Evolutionary conservation across 2,888 invertebrate genomes (phyloP).

Genomic region (Plagodis pulveraria): DNA sequence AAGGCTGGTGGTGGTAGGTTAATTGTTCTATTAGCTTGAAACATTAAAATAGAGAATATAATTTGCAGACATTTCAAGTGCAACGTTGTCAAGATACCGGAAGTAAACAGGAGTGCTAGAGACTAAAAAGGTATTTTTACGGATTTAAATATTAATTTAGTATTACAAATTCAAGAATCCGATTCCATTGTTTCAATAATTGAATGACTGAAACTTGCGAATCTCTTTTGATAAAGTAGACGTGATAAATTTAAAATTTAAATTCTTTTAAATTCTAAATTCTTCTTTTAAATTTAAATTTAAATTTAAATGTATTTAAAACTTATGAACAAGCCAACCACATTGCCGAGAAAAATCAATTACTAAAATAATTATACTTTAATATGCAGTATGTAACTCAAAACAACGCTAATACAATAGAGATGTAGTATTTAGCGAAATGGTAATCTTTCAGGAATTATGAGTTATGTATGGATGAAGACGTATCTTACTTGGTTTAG

Average conservation of each 20-base stretch:
- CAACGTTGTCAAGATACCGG: constrained; percentile 1
- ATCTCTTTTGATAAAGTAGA: constrained; percentile 31
- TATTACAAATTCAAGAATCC: constrained; percentile 36
- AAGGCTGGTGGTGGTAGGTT: constrained; percentile 15
- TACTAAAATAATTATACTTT: too few species aligned
- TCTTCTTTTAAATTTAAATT: constrained; percentile 29
- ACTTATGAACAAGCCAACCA: neutral
- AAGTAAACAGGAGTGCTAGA: too few species aligned
- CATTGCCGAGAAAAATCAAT: too few species aligned
- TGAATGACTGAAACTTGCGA: constrained; percentile 33
- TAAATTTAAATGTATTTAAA: constrained; percentile 25
- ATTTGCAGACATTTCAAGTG: constrained; percentile 13
- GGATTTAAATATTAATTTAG: constrained; percentile 35
- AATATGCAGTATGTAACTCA: too few species aligned
- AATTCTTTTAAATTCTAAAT: too few species aligned
- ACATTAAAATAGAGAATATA: constrained; percentile 17
- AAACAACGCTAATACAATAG: too few species aligned
- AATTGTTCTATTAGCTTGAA: constrained; percentile 16
- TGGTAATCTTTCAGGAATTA: too few species aligned
- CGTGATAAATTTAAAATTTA: constrained; percentile 27
- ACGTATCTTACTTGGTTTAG: too few species aligned
- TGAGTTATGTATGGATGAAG: too few species aligned
- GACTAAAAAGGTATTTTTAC: constrained; percentile 31
- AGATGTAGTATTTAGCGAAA: too few species aligned
- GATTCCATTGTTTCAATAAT: constrained; percentile 37